phyloP scores from a whole-genome alignment of 2,797 vertebrate species.

The Lacerta bilineata region DNA sequence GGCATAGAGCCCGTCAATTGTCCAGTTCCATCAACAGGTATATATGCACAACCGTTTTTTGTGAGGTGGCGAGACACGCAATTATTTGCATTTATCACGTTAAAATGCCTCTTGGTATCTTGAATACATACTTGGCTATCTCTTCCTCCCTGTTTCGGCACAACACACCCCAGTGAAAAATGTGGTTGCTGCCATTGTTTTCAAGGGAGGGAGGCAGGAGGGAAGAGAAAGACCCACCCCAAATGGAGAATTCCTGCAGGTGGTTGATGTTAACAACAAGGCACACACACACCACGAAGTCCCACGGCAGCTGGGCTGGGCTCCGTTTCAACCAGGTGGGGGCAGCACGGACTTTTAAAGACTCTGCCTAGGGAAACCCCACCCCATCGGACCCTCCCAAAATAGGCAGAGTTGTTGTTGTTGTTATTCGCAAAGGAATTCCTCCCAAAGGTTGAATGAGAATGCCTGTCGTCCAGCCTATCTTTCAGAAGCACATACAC shows the following conservation, averaged over 20 bases:
- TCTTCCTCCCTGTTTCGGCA: not conserved
- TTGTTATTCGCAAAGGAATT: constrained; percentile 51
- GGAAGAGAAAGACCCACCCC: not conserved
- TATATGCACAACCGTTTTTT: not conserved
- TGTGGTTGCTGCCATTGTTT: not conserved
- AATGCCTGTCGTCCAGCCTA: not conserved
- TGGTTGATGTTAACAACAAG: constrained; percentile 7
- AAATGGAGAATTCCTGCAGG: constrained; percentile 41
- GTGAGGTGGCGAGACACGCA: not conserved
- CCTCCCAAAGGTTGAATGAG: constrained; percentile 15
- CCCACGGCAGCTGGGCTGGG: constrained; percentile 7
- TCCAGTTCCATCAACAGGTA: constrained; percentile 37
- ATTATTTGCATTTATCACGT: constrained; percentile 24
- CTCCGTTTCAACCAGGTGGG: constrained; percentile 56
- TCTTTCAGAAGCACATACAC: not conserved
- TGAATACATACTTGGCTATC: not conserved
- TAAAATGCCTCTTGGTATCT: not conserved
- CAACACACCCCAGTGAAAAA: not conserved
- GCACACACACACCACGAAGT: not conserved
- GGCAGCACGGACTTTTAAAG: constrained; percentile 63
- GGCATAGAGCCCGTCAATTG: constrained; percentile 7
- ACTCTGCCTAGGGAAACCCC: constrained; percentile 65
- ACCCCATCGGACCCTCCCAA: constrained; percentile 64
- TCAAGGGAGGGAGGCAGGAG: no score
- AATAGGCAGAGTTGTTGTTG: constrained; percentile 45